A percentile compares a stretch with the other conserved stretches of the same genome.
These are phyloP conservation scores for Etheostoma perlongum DNA, from an alignment of 2,797 vertebrate genomes.

Conservation along the genomic window DNA sequence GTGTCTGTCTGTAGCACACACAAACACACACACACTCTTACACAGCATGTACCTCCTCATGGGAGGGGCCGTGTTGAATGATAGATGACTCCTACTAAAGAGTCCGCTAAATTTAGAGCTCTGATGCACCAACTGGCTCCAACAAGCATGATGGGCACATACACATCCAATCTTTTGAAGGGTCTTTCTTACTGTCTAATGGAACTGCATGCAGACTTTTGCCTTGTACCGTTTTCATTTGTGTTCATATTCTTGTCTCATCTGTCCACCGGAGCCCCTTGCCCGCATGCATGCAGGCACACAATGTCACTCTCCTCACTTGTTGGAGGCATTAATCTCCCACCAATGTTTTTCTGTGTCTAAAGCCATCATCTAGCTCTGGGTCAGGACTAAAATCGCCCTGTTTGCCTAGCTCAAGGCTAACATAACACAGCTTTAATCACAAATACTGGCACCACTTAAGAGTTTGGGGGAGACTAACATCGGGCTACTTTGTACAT, in stretches of 20 bases:
- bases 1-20: constrained; percentile 36
- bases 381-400: constrained; percentile 34
- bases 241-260: neutral
- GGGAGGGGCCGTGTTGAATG: constrained; percentile 74
- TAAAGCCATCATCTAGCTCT: constrained; percentile 13
- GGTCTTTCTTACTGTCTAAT: constrained; percentile 16
- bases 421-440: constrained; percentile 44
- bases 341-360: constrained; percentile 25
- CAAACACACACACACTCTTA: constrained; percentile 22
- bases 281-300: neutral
- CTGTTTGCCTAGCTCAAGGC: constrained; percentile 50
- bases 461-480: neutral
- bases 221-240: neutral
- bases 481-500: neutral
- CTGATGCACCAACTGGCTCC: constrained; percentile 53
- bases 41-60: constrained; percentile 42
- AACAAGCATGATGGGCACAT: constrained; percentile 44
- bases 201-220: constrained; percentile 19
- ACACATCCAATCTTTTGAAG: constrained; percentile 12
- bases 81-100: constrained; percentile 79
- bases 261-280: constrained; percentile 22
- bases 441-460: constrained; percentile 38
- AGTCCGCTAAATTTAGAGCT: constrained; percentile 79
- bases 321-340: constrained; percentile 1
- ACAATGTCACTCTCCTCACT: neutral